Evolutionary conservation across 2,113 vertebrate genomes (phyloP).

Genomic region (Psammodynastes pulverulentus): DNA sequence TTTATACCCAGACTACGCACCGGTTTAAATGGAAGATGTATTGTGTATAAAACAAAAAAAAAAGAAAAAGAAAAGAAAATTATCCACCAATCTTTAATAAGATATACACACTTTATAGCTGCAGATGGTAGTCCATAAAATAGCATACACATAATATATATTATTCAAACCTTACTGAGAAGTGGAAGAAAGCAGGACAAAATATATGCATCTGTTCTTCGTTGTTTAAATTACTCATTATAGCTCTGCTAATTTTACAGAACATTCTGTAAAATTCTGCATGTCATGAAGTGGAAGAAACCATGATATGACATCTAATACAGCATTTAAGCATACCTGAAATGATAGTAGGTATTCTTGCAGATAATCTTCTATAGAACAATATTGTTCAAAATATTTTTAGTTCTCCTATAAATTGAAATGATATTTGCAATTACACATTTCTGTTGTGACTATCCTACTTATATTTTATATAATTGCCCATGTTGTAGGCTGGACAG

Average conservation of each 20-base stretch:
- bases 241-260: neutral
- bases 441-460: neutral
- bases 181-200: neutral
- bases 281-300: neutral
- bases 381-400: neutral
- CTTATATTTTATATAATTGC: neutral
- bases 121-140: neutral
- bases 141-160: neutral
- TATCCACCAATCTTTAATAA: neutral
- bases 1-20: too few relatives aligned
- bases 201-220: neutral
- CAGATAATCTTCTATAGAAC: neutral
- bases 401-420: neutral
- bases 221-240: neutral
- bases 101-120: accelerated
- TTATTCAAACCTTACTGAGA: neutral
- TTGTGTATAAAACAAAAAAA: too few relatives aligned
- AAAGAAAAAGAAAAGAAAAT: too few relatives aligned
- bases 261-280: neutral
- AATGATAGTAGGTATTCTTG: neutral
- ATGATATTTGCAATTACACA: neutral
- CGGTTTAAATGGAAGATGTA: too few relatives aligned
- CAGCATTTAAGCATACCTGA: neutral
- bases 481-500: neutral
- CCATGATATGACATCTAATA: neutral